Percentiles rank a stretch among this genome's conserved stretches.
Conservation (phyloP, 2,113 vertebrate genomes). For the Collichthys lucidus region DNA sequence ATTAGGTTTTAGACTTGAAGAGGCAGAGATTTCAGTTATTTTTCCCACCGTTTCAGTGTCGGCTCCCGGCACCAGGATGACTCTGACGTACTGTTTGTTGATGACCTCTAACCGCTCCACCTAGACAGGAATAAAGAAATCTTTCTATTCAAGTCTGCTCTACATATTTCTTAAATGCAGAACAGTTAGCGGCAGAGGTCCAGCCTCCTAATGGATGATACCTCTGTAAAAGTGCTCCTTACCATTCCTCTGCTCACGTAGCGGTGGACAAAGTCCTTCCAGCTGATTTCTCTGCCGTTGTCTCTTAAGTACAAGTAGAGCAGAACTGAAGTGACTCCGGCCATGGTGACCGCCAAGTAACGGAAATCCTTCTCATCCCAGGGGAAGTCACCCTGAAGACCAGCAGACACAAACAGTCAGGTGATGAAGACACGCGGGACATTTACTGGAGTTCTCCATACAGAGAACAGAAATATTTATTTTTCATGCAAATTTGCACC, state of each 20-base stretch:
- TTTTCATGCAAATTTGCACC: too few species aligned
- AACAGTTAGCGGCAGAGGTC: background rate
- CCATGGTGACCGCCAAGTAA: slow-evolving; percentile 64
- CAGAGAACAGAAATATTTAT: too few species aligned
- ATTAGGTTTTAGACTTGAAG: too few species aligned
- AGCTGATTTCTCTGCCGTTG: slow-evolving; percentile 84
- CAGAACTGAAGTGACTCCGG: slow-evolving; percentile 72
- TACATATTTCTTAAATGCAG: background rate
- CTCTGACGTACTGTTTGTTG: slow-evolving; percentile 86
- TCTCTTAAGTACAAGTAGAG: slow-evolving; percentile 81
- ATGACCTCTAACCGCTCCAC: slow-evolving; percentile 86
- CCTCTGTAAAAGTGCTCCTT: slow-evolving; percentile 47
- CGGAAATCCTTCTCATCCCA: slow-evolving; percentile 87
- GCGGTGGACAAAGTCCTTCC: slow-evolving; percentile 88
- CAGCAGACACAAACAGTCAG: background rate
- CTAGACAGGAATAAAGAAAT: slow-evolving; percentile 44
- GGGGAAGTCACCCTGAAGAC: slow-evolving; percentile 84
- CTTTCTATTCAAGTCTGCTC: background rate
- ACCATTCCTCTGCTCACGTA: slow-evolving; percentile 85
- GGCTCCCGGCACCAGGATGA: slow-evolving; percentile 79
- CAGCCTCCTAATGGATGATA: too few species aligned
- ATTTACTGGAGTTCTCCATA: too few species aligned
- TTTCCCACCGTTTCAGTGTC: slow-evolving; percentile 74
- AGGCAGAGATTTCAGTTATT: background rate
- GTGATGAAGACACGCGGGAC: too few species aligned